Conservation (phyloP, 1,140 invertebrate genomes). For the Condylostylus longicornis region DNA sequence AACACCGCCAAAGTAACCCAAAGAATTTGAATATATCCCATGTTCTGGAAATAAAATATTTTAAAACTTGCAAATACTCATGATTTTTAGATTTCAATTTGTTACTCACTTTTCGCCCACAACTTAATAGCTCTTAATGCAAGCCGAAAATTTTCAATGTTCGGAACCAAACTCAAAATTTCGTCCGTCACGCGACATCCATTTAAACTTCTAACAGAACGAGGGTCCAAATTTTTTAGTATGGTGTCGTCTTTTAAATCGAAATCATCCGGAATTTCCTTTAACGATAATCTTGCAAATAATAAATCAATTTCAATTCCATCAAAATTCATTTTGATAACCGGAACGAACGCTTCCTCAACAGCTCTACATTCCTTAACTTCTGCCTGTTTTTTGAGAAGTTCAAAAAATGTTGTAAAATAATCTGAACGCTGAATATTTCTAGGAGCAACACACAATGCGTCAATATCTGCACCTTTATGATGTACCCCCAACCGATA, state of each 20-base stretch:
- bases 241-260: conserved; percentile 83
- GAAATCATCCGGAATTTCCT: conserved; percentile 73
- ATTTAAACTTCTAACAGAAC: conserved; percentile 93
- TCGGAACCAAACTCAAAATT: conserved; percentile 88
- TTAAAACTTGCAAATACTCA: background rate
- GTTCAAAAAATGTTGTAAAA: conserved; percentile 85
- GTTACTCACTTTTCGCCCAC: conserved; percentile 90
- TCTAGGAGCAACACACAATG: conserved; percentile 89
- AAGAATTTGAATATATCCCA: conserved; percentile 94
- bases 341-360: conserved; percentile 97
- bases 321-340: conserved; percentile 99
- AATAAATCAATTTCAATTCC: conserved; percentile 98
- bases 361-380: conserved; percentile 58
- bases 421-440: conserved; percentile 91
- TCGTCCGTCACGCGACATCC: conserved; percentile 97
- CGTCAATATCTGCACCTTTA: conserved; percentile 97
- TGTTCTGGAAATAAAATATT: conserved; percentile 42
- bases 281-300: conserved; percentile 84
- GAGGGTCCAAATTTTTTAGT: conserved; percentile 89
- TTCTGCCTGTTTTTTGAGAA: conserved; percentile 75
- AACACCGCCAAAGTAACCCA: conserved; percentile 96
- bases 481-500: conserved; percentile 86
- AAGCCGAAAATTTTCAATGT: conserved; percentile 85
- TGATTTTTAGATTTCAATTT: background rate
- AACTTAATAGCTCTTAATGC: conserved; percentile 91